These are phyloP conservation scores for Drymodes brunneopygia DNA, from an alignment of 2,113 vertebrate species.

Conservation along the genomic window DNA sequence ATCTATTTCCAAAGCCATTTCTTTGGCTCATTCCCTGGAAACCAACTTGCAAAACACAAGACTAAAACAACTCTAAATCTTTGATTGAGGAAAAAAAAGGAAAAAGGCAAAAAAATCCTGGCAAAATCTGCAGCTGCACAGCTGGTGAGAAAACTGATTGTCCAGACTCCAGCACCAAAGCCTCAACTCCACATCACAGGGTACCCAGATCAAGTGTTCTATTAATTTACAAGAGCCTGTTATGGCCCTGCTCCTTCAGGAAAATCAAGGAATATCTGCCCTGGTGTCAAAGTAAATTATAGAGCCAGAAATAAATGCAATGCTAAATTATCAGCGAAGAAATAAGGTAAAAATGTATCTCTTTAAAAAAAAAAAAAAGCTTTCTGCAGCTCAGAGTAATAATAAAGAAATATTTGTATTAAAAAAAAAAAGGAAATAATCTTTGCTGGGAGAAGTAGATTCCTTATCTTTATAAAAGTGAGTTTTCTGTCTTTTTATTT, in stretches of 20 bases:
- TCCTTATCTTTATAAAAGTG: not conserved
- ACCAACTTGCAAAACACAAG: not conserved
- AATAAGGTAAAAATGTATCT: not conserved
- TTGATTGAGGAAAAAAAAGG: fast-evolving
- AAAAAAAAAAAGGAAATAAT: not conserved
- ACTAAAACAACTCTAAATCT: not conserved
- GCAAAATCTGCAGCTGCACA: not conserved
- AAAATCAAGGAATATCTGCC: conserved; percentile 1
- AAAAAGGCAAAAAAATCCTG: not conserved
- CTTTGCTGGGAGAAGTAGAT: not conserved
- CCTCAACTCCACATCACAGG: not conserved
- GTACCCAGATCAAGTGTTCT: not conserved
- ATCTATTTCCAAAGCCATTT: conserved; percentile 2
- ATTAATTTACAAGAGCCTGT: not conserved
- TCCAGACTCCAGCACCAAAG: not conserved
- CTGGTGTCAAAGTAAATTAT: not conserved
- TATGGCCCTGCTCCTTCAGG: not conserved
- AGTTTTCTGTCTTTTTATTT: not conserved
- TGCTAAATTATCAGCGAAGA: not conserved
- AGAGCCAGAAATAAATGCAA: not conserved
- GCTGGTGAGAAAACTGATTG: conserved; percentile 14
- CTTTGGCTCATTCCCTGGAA: not conserved
- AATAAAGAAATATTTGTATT: not conserved
- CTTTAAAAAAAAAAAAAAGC: not conserved
- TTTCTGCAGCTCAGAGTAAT: not conserved